Percentiles rank a stretch among this genome's conserved stretches.
Evolutionary conservation across 2,113 vertebrate genomes (phyloP).

Genomic region (Ageneiosus marmoratus): DNA sequence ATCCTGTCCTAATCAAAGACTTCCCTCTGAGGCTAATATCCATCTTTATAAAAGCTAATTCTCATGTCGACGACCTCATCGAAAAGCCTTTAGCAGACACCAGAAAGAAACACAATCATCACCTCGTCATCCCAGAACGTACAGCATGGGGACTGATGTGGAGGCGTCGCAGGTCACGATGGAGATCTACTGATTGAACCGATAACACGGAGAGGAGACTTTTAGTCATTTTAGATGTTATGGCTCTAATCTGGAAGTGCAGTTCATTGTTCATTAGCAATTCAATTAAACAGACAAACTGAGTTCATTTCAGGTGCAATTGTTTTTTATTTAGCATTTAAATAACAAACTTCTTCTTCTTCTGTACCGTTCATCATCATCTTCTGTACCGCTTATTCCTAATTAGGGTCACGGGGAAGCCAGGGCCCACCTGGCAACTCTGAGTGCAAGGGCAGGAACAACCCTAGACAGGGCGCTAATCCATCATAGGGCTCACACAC

Average conservation of each 20-base stretch:
- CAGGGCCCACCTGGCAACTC: too few species aligned
- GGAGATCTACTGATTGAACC: background rate
- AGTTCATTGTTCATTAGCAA: background rate
- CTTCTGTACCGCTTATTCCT: too few species aligned
- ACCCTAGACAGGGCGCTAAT: too few species aligned
- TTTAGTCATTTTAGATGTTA: background rate
- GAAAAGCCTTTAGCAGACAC: background rate
- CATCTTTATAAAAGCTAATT: conserved; percentile 13
- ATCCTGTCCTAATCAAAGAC: conserved; percentile 24
- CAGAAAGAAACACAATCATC: background rate
- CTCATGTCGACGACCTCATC: background rate
- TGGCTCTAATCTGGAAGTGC: background rate
- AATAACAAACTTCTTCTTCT: too few species aligned
- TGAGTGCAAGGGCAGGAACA: too few species aligned
- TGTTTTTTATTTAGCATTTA: background rate
- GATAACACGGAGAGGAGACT: background rate
- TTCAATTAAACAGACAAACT: background rate
- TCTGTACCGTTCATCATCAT: too few species aligned
- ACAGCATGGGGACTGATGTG: background rate
- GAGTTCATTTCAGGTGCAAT: background rate
- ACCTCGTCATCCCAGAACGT: background rate
- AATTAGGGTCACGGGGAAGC: too few species aligned
- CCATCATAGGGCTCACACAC: too few species aligned
- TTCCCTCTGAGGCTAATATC: conserved; percentile 30
- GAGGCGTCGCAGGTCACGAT: background rate